These are phyloP conservation scores for Dryoscopus gambensis DNA, from an alignment of 2,113 vertebrate species.

Conservation along the genomic window DNA sequence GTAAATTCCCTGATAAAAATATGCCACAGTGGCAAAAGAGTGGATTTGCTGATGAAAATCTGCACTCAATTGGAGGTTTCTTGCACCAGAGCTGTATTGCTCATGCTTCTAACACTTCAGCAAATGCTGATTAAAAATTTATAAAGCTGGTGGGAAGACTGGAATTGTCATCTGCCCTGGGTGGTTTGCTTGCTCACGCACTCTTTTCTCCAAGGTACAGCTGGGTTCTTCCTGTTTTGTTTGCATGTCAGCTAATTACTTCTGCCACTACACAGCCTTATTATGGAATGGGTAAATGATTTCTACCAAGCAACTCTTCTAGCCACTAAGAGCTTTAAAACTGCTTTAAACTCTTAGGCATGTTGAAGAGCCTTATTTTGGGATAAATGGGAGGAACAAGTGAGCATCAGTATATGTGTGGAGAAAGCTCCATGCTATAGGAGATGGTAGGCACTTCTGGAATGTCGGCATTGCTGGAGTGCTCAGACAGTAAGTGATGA, in stretches of 20 bases:
- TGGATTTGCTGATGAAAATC: neutral
- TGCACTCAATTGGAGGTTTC: neutral
- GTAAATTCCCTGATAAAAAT: neutral
- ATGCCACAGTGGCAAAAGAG: neutral
- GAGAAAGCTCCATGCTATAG: neutral
- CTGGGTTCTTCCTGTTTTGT: neutral
- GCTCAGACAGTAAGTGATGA: neutral
- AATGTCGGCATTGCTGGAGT: neutral
- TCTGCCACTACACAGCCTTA: neutral
- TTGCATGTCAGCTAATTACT: neutral
- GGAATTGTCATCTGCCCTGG: neutral
- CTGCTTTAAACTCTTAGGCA: neutral
- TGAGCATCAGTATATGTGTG: neutral
- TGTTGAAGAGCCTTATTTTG: neutral
- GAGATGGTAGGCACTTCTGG: neutral
- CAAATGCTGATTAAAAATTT: neutral
- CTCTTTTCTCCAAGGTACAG: neutral
- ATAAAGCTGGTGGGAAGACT: neutral
- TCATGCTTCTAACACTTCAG: neutral
- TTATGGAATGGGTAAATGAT: neutral
- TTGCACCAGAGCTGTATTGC: neutral
- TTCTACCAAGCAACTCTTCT: neutral
- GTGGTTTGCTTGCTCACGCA: neutral
- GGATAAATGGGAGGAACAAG: neutral
- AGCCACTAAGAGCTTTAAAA: neutral